Percentiles rank a stretch among this genome's conserved stretches.
phyloP scores from a whole-genome alignment of 2,888 invertebrate genomes.

The Carabus problematicus region DNA sequence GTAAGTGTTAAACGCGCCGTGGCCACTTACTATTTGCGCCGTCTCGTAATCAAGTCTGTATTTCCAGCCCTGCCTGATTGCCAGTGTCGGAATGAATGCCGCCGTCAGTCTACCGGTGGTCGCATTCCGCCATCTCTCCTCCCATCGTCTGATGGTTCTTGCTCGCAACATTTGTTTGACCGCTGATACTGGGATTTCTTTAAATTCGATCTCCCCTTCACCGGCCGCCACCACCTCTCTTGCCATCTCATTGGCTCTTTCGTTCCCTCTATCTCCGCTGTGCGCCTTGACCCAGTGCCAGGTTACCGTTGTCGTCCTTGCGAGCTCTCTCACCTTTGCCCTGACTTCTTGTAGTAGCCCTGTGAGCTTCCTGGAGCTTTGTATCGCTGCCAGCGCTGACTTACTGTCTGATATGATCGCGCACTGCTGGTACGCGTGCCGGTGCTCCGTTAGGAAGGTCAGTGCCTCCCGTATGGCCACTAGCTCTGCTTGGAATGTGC shows the following conservation, averaged over 20 bases:
- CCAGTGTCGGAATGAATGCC: background rate
- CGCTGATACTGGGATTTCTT: background rate
- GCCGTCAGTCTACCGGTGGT: background rate
- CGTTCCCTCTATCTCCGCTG: background rate
- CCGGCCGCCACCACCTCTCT: background rate
- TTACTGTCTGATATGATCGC: constrained; percentile 14
- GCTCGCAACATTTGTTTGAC: background rate
- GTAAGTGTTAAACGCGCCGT: constrained; percentile 30
- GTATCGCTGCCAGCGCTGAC: constrained; percentile 5
- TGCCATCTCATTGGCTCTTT: background rate
- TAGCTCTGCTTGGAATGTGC: constrained; percentile 36
- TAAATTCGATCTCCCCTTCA: background rate
- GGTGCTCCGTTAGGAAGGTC: background rate
- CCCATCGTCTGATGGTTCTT: background rate
- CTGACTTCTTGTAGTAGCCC: constrained; percentile 32
- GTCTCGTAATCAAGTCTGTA: constrained; percentile 5
- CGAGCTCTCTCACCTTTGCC: background rate
- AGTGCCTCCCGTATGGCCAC: constrained; percentile 23
- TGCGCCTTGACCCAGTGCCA: constrained; percentile 22
- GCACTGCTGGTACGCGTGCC: background rate
- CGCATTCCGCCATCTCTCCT: background rate
- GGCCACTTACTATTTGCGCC: constrained; percentile 37
- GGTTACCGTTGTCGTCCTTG: constrained; percentile 9
- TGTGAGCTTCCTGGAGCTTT: background rate
- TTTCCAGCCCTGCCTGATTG: background rate